Evolutionary conservation across 2,888 invertebrate genomes (phyloP).

Genomic region (Cremastinae sp.): DNA sequence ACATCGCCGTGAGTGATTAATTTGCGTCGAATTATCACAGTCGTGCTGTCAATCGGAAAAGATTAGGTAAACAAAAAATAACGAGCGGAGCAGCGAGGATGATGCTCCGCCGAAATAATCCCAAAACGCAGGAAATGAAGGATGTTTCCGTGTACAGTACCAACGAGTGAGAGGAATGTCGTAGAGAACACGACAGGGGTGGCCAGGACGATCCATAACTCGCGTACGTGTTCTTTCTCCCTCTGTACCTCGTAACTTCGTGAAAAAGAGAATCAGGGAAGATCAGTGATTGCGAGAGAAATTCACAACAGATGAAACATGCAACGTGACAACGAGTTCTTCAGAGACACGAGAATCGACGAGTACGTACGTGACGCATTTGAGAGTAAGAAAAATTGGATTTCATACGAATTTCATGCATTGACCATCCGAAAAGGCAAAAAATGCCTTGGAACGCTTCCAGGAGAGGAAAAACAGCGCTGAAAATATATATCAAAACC

Average conservation of each 20-base stretch:
- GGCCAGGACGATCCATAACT: slow-evolving; percentile 57
- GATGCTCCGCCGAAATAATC: slow-evolving; percentile 39
- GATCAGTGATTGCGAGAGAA: background rate
- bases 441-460: no score
- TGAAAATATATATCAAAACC: no score
- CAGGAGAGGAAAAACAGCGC: background rate
- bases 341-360: slow-evolving; percentile 26
- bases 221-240: slow-evolving; percentile 32
- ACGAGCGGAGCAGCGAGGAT: slow-evolving; percentile 41
- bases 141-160: slow-evolving; percentile 6
- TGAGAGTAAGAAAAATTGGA: slow-evolving; percentile 25
- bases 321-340: slow-evolving; percentile 32
- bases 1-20: slow-evolving; percentile 55
- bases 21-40: slow-evolving; percentile 49
- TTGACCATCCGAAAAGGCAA: no score
- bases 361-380: slow-evolving; percentile 20
- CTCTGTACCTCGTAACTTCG: slow-evolving; percentile 13
- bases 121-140: background rate
- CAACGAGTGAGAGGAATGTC: slow-evolving; percentile 15
- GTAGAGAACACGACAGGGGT: slow-evolving; percentile 44
- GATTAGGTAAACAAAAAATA: slow-evolving; percentile 14
- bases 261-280: slow-evolving; percentile 7
- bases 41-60: no score
- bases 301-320: slow-evolving; percentile 40
- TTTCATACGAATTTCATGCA: no score